phyloP scores from a whole-genome alignment of 1,140 invertebrate genomes.

The Sminthurinus signatus region DNA sequence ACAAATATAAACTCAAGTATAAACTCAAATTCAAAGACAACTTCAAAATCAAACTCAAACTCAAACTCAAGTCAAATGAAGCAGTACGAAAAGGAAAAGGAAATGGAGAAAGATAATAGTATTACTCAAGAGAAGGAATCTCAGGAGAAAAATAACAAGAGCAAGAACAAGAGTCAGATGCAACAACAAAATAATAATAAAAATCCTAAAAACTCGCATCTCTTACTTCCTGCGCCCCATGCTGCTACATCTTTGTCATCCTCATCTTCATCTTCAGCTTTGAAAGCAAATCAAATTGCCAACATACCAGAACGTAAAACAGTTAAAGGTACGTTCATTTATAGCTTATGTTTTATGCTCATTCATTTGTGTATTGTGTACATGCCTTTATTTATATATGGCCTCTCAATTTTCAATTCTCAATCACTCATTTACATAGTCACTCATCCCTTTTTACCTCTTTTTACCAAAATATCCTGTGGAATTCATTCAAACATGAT shows the following conservation, averaged over 20 bases:
- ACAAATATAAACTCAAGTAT: not conserved
- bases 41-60: not conserved
- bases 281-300: conserved; percentile 8
- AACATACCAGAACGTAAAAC: conserved; percentile 9
- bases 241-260: not conserved
- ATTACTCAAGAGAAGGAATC: not conserved
- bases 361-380: no score
- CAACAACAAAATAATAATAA: no score
- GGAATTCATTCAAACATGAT: no score
- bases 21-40: not conserved
- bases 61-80: not conserved
- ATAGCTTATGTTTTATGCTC: no score
- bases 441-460: no score
- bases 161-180: not conserved
- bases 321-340: not conserved
- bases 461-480: no score
- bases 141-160: not conserved
- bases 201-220: not conserved
- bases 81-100: not conserved
- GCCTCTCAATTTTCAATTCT: no score
- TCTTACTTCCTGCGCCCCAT: no score
- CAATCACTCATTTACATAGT: no score
- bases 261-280: no score
- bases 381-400: no score
- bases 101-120: not conserved